Evolutionary conservation across 2,113 vertebrate genomes (phyloP).

Genomic region (Acrocephalus arundinaceus): DNA sequence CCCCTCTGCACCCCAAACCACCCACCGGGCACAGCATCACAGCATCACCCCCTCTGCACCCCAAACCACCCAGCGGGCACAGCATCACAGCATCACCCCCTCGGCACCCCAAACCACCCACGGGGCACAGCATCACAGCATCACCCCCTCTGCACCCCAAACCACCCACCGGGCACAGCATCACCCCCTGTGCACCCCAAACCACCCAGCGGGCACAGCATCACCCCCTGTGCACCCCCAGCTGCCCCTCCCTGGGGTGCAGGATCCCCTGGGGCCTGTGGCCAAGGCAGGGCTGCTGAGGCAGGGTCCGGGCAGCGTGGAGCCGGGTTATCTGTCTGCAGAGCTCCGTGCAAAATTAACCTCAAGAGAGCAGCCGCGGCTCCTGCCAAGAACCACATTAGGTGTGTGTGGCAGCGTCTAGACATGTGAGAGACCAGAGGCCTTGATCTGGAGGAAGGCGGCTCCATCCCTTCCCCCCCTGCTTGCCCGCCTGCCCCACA

Average conservation of each 20-base stretch:
- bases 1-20: background rate
- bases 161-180: background rate
- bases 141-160: background rate
- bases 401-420: conserved; percentile 68
- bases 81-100: background rate
- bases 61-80: background rate
- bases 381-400: conserved; percentile 70
- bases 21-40: background rate
- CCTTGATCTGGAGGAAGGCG: conserved; percentile 48
- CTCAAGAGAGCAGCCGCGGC: conserved; percentile 47
- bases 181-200: background rate
- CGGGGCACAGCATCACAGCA: background rate
- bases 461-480: background rate
- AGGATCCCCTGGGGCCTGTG: background rate
- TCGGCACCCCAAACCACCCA: background rate
- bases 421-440: conserved; percentile 64
- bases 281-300: background rate
- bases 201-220: background rate
- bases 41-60: background rate
- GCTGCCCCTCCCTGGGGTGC: background rate
- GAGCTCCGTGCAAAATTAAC: conserved; percentile 35
- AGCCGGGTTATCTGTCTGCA: conserved; percentile 52
- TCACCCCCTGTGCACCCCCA: background rate
- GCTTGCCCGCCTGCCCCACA: background rate
- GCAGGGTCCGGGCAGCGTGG: background rate